Evolutionary conservation across 2,113 vertebrate species (phyloP), one percentile per base, ranked within the genome.

Genomic region (Capreolus pygargus): DNA sequence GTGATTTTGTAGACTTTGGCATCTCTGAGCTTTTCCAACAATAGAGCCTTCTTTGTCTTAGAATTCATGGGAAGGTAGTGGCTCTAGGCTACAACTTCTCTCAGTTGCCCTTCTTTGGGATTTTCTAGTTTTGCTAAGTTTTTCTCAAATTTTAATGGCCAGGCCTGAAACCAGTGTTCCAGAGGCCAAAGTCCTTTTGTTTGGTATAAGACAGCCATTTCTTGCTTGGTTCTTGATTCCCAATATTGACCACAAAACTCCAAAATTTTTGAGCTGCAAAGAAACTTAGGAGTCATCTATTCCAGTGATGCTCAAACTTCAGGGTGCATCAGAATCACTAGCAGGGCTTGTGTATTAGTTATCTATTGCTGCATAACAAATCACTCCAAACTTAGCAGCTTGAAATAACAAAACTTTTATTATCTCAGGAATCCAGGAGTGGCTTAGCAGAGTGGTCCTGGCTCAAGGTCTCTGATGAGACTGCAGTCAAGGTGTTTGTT

Each of bases 191-290:
- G 28, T 30, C n/a, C 27, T 67, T 70, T 28, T 84, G 50, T 55
- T 67, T 86, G 50, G 52, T 90, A 27, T 3, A 60, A 83, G n/a
- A 7, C 11, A 52, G 28, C 5, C 33, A 55, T n/a, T 60, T 94
- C 55, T 83, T 88, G 14, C 33, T 96, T 82, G 28, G 8, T 74
- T 98, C 95, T 95, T 58, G 81, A 97, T 79, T 86, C 39, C 54
- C 39, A 86, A 82, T 57, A 76, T 28, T 86, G n/a, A 21, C 28
- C 28, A 92, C 78, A 54, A 79, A 92, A 93, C 87, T 95, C 58
- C 45, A 96, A 91, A 79, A 57, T 39, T 57, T 93, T 79, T 96
- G 81, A 94, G 45, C 17, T 78, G 12, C 28, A 52, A 95, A 64
- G 70, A 57, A 89, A 23, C 30, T 93, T 97, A 61, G 19, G 82